These are phyloP conservation scores for Pseudorhiza aurosa DNA, from an alignment of 30 jellyfish, hydroid and myxozoan species.

Conservation along the genomic window DNA sequence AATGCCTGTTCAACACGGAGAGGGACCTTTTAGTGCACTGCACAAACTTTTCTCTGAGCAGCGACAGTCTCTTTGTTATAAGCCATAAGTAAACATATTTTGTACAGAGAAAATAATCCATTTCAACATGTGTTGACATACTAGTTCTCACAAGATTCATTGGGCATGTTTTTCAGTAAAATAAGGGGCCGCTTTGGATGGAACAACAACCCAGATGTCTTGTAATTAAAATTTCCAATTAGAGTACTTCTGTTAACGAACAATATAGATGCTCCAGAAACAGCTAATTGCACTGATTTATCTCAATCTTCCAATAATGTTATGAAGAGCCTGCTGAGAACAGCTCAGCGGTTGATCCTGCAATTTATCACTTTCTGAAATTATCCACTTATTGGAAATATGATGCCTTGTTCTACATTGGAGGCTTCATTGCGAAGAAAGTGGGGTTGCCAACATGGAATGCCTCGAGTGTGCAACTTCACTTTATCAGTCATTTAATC, in stretches of 20 bases:
- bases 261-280: constrained; percentile 28
- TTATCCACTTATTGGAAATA: background rate
- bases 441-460: constrained; percentile 24
- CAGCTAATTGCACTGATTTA: constrained; percentile 19
- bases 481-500: constrained; percentile 9
- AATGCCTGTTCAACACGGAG: background rate
- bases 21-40: constrained; percentile 2
- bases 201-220: constrained; percentile 52
- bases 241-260: constrained; percentile 37
- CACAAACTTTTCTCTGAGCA: too few relatives aligned
- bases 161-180: constrained; percentile 44
- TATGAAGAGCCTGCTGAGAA: background rate
- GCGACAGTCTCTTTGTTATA: too few relatives aligned
- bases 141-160: constrained; percentile 27
- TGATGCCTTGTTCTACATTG: constrained; percentile 13
- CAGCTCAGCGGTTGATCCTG: background rate
- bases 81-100: constrained; percentile 6
- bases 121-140: constrained; percentile 20
- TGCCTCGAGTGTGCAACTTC: constrained; percentile 54
- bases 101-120: background rate
- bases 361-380: background rate
- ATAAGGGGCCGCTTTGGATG: constrained; percentile 64
- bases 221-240: constrained; percentile 39
- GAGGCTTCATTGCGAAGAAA: constrained; percentile 16
- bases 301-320: background rate